These are phyloP conservation scores for Meandrusa payeni DNA, from an alignment of 2,888 invertebrate genomes.

Conservation along the genomic window DNA sequence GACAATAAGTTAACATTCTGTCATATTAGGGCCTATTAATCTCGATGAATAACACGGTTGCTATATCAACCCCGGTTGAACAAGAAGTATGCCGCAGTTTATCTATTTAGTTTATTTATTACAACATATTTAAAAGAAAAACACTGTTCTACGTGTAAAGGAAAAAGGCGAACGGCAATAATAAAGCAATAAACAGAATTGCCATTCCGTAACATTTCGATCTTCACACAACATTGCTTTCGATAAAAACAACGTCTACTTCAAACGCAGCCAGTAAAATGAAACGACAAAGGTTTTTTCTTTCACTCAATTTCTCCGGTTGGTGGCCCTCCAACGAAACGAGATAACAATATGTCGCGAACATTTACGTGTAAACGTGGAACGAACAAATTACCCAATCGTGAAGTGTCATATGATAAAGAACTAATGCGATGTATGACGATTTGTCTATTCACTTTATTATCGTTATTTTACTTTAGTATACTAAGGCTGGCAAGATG, in stretches of 20 bases:
- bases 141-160: neutral
- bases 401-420: too few relatives aligned
- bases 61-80: too few relatives aligned
- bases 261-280: slow-evolving; percentile 13
- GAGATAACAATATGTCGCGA: slow-evolving; percentile 14
- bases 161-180: neutral
- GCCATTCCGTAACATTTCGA: slow-evolving; percentile 2
- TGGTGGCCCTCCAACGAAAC: slow-evolving; percentile 4
- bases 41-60: too few relatives aligned
- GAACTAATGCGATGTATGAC: too few relatives aligned
- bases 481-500: too few relatives aligned
- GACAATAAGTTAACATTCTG: too few relatives aligned
- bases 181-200: slow-evolving; percentile 15
- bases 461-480: too few relatives aligned
- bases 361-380: slow-evolving; percentile 6
- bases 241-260: slow-evolving; percentile 15
- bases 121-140: slow-evolving; percentile 2
- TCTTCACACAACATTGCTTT: slow-evolving; percentile 13
- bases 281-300: slow-evolving; percentile 14
- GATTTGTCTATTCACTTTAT: too few relatives aligned
- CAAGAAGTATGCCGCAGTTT: too few relatives aligned
- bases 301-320: slow-evolving; percentile 9
- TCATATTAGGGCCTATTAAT: too few relatives aligned
- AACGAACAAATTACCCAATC: neutral
- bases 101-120: too few relatives aligned